Evolutionary conservation across 2,113 vertebrate genomes (phyloP).

Genomic region (Origma solitaria): DNA sequence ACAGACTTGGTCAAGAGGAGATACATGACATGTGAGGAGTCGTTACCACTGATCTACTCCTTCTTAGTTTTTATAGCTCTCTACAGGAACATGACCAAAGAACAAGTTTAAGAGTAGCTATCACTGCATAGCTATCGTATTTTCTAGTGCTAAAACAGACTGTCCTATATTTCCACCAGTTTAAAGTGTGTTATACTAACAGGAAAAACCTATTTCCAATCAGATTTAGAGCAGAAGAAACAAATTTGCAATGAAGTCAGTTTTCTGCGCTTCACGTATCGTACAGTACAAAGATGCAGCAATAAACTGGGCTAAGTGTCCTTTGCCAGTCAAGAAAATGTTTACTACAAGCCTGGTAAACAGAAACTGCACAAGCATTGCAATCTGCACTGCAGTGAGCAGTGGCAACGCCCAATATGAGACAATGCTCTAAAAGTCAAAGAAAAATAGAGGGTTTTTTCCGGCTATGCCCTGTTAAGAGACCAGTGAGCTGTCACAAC

Average conservation of each 20-base stretch:
- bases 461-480: not conserved
- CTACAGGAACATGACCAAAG: not conserved
- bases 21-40: accelerated
- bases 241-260: not conserved
- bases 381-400: not conserved
- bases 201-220: not conserved
- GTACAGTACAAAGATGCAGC: not conserved
- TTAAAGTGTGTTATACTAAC: not conserved
- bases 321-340: not conserved
- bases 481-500: not conserved
- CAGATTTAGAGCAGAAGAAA: not conserved
- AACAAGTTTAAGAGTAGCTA: not conserved
- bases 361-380: not conserved
- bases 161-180: not conserved
- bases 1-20: not conserved
- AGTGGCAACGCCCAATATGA: not conserved
- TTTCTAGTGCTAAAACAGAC: not conserved
- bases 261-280: not conserved
- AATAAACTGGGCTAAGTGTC: not conserved
- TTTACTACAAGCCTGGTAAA: not conserved
- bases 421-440: not conserved
- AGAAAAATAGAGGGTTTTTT: not conserved
- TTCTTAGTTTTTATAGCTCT: not conserved
- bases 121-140: not conserved
- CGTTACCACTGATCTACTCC: not conserved